Conservation (phyloP, 1,140 invertebrate genomes). For the Drosophila eugracilis region DNA sequence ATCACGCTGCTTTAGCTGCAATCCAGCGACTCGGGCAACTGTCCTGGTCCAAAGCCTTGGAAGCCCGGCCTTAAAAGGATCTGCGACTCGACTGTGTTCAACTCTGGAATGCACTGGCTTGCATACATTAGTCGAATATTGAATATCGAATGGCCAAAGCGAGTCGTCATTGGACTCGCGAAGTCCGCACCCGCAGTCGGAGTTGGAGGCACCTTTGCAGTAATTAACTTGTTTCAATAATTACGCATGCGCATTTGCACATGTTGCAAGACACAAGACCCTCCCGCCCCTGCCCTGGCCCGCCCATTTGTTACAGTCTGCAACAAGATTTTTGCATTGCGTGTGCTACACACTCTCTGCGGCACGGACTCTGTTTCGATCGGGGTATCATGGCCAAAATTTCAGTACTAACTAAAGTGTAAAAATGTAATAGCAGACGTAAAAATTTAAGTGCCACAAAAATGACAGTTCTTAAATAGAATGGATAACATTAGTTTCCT, state of each 20-base stretch:
- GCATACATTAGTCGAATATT: slow-evolving; percentile 68
- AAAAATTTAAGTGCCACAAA: no score
- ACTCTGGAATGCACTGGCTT: slow-evolving; percentile 63
- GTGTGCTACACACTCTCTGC: slow-evolving; percentile 52
- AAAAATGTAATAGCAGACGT: no score
- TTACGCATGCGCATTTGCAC: slow-evolving; percentile 82
- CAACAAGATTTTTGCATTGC: slow-evolving; percentile 83
- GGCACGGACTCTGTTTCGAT: not conserved
- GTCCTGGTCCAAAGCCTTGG: slow-evolving; percentile 41
- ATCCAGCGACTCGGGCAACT: slow-evolving; percentile 14
- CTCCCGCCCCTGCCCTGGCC: slow-evolving; percentile 12
- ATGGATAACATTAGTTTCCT: no score
- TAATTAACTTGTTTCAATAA: slow-evolving; percentile 84
- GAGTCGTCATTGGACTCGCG: slow-evolving; percentile 7
- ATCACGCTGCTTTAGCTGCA: slow-evolving; percentile 71
- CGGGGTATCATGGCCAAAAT: slow-evolving; percentile 7
- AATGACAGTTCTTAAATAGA: no score
- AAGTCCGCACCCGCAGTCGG: not conserved
- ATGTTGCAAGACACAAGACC: slow-evolving; percentile 59
- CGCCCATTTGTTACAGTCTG: slow-evolving; percentile 54
- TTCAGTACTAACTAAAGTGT: no score
- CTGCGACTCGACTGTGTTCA: slow-evolving; percentile 39
- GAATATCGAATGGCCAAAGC: slow-evolving; percentile 5
- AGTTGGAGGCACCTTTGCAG: slow-evolving; percentile 67
- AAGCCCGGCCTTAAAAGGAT: slow-evolving; percentile 74